Evolutionary conservation across 1,140 invertebrate species (phyloP).

Genomic region (Conopomorpha cramerella): DNA sequence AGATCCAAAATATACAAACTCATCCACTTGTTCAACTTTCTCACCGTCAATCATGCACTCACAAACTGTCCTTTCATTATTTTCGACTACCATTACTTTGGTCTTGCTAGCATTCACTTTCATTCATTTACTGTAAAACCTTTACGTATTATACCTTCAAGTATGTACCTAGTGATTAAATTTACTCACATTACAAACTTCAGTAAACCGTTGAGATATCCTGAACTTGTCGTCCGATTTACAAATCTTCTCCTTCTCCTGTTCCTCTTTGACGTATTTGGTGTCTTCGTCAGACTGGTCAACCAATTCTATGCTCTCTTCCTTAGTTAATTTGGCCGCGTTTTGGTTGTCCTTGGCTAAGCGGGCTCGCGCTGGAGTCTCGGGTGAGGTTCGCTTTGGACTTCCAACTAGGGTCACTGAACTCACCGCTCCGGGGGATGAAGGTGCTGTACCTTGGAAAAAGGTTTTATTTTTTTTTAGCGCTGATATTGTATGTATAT

Average conservation of each 20-base stretch:
- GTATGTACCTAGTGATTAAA: too few species aligned
- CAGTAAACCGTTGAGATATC: slow-evolving; percentile 44
- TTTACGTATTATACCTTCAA: too few species aligned
- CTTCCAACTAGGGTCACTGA: slow-evolving; percentile 71
- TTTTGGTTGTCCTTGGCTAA: slow-evolving; percentile 30
- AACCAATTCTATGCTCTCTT: slow-evolving; percentile 48
- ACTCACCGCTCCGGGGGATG: slow-evolving; percentile 74
- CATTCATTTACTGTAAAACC: too few species aligned
- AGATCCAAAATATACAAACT: too few species aligned
- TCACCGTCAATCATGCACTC: too few species aligned
- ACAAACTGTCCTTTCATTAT: too few species aligned
- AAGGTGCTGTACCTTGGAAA: slow-evolving; percentile 47
- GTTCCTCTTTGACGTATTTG: slow-evolving; percentile 44
- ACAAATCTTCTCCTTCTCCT: slow-evolving; percentile 29
- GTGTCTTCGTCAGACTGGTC: slow-evolving; percentile 46
- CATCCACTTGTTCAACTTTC: too few species aligned
- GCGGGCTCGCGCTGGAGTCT: slow-evolving; percentile 10
- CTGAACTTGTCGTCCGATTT: slow-evolving; percentile 45
- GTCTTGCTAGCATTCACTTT: too few species aligned
- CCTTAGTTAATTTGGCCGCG: slow-evolving; percentile 28
- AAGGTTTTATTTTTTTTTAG: too few species aligned
- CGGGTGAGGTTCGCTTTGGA: slow-evolving; percentile 39
- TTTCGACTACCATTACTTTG: too few species aligned
- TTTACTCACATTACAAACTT: slow-evolving; percentile 15
- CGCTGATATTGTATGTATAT: too few species aligned